phyloP scores from a whole-genome alignment of 2,797 vertebrate genomes.

The Lithobates pipiens region DNA sequence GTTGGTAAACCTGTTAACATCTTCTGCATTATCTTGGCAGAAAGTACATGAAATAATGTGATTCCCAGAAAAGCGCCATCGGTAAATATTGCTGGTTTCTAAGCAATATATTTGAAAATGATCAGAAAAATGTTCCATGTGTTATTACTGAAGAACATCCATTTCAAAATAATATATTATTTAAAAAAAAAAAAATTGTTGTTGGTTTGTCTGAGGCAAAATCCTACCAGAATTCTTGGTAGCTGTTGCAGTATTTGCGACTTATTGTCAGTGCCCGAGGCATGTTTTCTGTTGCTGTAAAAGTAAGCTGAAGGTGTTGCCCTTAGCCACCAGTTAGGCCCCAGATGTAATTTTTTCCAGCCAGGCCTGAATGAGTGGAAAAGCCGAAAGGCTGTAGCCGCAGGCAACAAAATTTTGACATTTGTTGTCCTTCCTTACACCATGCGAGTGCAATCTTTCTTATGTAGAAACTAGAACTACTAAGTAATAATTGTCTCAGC shows the following conservation, averaged over 20 bases:
- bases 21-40: not conserved
- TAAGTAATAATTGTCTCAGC: too few relatives aligned
- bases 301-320: too few relatives aligned
- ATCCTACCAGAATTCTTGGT: not conserved
- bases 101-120: conserved; percentile 5
- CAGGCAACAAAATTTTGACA: too few relatives aligned
- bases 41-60: not conserved
- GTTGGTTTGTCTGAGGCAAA: not conserved
- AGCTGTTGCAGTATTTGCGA: not conserved
- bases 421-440: too few relatives aligned
- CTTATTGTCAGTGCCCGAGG: not conserved
- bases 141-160: not conserved
- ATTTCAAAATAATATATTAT: not conserved
- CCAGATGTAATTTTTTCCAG: too few relatives aligned
- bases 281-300: not conserved
- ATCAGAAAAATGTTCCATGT: not conserved
- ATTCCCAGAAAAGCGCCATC: not conserved
- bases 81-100: not conserved
- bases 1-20: not conserved
- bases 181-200: not conserved
- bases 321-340: too few relatives aligned
- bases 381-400: too few relatives aligned
- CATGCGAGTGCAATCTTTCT: too few relatives aligned
- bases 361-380: too few relatives aligned
- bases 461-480: too few relatives aligned